Evolutionary conservation across 1,140 invertebrate genomes (phyloP).

Genomic region (Drosophila pectinifera): DNA sequence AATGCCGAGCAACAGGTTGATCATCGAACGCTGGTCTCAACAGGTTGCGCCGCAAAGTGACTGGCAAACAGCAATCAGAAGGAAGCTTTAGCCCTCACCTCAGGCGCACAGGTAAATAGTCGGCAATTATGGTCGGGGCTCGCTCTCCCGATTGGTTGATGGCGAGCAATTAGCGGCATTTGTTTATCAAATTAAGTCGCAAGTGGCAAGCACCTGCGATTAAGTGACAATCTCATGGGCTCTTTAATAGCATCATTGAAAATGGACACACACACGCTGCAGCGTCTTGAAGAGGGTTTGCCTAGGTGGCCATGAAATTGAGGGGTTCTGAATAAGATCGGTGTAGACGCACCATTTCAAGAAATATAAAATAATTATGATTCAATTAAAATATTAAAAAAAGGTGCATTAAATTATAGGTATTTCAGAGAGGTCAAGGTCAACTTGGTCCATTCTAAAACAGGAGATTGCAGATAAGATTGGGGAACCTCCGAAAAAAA

Average conservation of each 20-base stretch:
- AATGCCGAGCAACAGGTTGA: constrained; percentile 62
- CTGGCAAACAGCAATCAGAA: constrained; percentile 74
- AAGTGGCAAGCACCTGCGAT: constrained; percentile 29
- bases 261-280: constrained; percentile 14
- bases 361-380: not conserved
- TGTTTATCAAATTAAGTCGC: constrained; percentile 44
- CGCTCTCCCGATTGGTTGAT: constrained; percentile 23
- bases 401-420: no score
- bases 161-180: constrained; percentile 72
- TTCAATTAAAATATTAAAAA: not conserved
- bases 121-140: constrained; percentile 54
- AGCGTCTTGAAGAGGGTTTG: constrained; percentile 10
- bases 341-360: no score
- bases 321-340: no score
- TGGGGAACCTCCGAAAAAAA: no score
- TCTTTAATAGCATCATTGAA: constrained; percentile 63
- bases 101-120: constrained; percentile 48
- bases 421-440: no score
- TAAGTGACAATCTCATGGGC: constrained; percentile 68
- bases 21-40: constrained; percentile 33
- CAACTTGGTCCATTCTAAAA: no score
- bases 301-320: not conserved
- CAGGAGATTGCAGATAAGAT: no score
- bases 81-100: constrained; percentile 41
- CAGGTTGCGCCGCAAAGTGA: constrained; percentile 53